phyloP scores from a whole-genome alignment of 2,113 vertebrate species.

The Camelus bactrianus region DNA sequence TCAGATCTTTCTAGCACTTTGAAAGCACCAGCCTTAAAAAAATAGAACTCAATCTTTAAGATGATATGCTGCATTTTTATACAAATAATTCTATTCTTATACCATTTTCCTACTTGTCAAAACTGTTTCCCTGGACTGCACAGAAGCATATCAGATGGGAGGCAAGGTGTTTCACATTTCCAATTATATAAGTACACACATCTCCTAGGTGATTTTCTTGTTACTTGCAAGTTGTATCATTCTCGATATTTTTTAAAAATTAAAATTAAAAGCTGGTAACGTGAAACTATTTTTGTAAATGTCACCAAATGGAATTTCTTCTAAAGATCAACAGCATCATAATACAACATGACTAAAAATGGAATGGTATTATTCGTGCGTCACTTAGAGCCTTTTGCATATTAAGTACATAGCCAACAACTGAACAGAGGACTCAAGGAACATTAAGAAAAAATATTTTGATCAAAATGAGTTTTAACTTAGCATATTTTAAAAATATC shows the following conservation, averaged over 20 bases:
- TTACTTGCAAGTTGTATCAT: background rate
- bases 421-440: background rate
- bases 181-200: background rate
- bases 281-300: slow-evolving; percentile 79
- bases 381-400: slow-evolving; percentile 31
- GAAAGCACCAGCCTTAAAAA: background rate
- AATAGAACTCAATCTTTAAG: background rate
- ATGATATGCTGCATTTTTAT: background rate
- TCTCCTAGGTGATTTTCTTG: slow-evolving; percentile 2
- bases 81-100: background rate
- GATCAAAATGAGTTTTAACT: slow-evolving; percentile 7
- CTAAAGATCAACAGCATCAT: slow-evolving; percentile 79
- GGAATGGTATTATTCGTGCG: slow-evolving; percentile 59
- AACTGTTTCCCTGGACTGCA: background rate
- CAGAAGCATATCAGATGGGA: background rate
- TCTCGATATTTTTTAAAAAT: slow-evolving; percentile 57
- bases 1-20: background rate
- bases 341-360: slow-evolving; percentile 55
- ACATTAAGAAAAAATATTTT: background rate
- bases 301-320: slow-evolving; percentile 77
- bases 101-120: background rate
- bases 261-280: slow-evolving; percentile 77
- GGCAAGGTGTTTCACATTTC: background rate
- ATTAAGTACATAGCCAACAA: slow-evolving; percentile 29
- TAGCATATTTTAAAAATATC: slow-evolving; percentile 6